Evolutionary conservation across 1,140 invertebrate species (phyloP), one percentile per base, ranked within the genome.

Genomic region (Mizuhopecten yessoensis): DNA sequence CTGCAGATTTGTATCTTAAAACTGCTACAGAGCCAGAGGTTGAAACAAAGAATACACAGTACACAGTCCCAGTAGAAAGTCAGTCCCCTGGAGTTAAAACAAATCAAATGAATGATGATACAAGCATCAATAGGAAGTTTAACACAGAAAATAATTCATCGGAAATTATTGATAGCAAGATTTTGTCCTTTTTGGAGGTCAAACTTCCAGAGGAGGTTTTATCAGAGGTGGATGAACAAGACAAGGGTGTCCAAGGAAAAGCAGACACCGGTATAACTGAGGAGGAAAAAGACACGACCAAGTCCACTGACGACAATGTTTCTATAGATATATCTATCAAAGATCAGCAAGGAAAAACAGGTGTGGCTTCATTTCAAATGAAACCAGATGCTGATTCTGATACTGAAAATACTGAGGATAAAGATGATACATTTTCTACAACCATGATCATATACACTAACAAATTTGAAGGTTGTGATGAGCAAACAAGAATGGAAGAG

Each of bases 401-500:
- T 75, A n/a, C 11, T 29, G 3, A 5, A 29, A n/a, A n/a, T 75
- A 29, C 57, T 29, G 57, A 75, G n/a, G 57, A 75, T 9, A n/a
- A 75, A 29, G 57, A 75, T 75, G 57, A 75, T 75, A 75, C 57
- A 17, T 75, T 75, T 75, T 75, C 57, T 75, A 75, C 57, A n/a
- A 75, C 57, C 9, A 75, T 75, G 57, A 75, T 75, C 57, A 75
- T 75, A 5, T 75, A 75, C 57, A 75, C 57, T 5, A 75, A 75
- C 57, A 75, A 75, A 75, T 75, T 75, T 75, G 57, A 75, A n/a
- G 57, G 57, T 75, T 75, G 57, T 75, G 57, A 75, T 75, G 57
- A 75, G 57, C 57, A 75, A n/a, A 75, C 57, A 7, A 75, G 57
- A n/a, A 75, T 75, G 57, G 57, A 75, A 29, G 57, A 75, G 57